phyloP scores from a whole-genome alignment of 2,888 invertebrate species.

The Sturmia bella region DNA sequence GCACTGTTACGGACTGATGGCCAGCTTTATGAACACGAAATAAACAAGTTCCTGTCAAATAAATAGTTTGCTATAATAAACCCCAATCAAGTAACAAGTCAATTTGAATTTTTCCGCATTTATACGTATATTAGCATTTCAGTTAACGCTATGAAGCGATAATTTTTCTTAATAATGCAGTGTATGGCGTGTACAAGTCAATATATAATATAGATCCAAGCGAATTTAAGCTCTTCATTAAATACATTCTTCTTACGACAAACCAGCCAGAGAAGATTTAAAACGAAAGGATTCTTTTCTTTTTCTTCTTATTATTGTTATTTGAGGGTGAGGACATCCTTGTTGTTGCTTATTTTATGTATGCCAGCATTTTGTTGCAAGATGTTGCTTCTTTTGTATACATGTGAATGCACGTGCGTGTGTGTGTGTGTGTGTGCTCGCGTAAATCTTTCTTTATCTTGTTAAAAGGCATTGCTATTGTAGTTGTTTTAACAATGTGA shows the following conservation, averaged over 20 bases:
- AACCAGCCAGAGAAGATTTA: not conserved
- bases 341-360: conserved; percentile 9
- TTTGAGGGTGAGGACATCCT: conserved; percentile 28
- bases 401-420: too few relatives aligned
- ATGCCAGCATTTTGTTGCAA: not conserved
- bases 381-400: not conserved
- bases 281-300: conserved; percentile 20
- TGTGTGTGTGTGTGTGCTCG: conserved; percentile 1
- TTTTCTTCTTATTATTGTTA: conserved; percentile 1
- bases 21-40: too few relatives aligned
- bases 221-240: conserved; percentile 14
- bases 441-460: conserved; percentile 26
- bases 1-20: too few relatives aligned
- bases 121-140: too few relatives aligned
- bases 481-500: conserved; percentile 54
- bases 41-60: too few relatives aligned
- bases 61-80: too few relatives aligned
- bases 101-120: too few relatives aligned
- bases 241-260: conserved; percentile 15
- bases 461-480: conserved; percentile 38
- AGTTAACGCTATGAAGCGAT: too few relatives aligned
- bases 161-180: conserved; percentile 13
- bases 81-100: too few relatives aligned
- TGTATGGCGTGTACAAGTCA: conserved; percentile 13
- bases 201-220: conserved; percentile 24